Conservation (phyloP, 2,113 vertebrate genomes). For the Bos taurus region DNA sequence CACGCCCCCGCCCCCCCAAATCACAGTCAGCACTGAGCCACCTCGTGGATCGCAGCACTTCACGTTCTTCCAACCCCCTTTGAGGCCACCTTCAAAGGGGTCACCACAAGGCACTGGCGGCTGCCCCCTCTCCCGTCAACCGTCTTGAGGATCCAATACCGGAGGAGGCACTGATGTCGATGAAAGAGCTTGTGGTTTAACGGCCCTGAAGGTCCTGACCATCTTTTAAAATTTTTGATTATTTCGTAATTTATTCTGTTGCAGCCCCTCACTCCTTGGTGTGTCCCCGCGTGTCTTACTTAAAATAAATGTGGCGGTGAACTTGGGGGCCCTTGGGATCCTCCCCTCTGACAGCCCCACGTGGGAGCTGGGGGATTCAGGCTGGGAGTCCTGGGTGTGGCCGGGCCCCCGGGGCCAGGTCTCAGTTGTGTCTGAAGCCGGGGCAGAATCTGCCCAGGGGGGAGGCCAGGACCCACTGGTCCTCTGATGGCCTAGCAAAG, state of each 20-base stretch:
- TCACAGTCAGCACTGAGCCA: conserved; percentile 7
- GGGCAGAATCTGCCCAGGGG: too few species aligned
- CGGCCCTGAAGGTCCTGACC: neutral
- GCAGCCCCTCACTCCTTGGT: neutral
- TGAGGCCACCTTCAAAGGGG: neutral
- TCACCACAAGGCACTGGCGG: fast-evolving
- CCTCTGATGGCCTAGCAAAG: neutral
- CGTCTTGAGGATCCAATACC: neutral
- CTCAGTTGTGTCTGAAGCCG: neutral
- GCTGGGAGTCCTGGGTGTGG: neutral
- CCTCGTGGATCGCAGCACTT: neutral
- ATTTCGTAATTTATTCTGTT: neutral
- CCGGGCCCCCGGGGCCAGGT: neutral
- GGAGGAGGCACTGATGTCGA: neutral
- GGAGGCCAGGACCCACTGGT: neutral
- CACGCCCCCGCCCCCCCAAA: neutral
- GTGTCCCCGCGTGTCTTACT: conserved; percentile 10
- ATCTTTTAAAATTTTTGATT: neutral
- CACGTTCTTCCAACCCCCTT: neutral
- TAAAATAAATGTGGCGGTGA: conserved; percentile 42
- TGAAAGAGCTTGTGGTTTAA: neutral
- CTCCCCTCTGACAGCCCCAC: neutral
- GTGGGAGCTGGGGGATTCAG: neutral
- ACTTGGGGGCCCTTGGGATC: conserved; percentile 18
- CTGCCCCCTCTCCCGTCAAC: neutral